Evolutionary conservation across 2,888 invertebrate species (phyloP), one percentile per base, ranked within the genome.

Genomic region (Scaptomyza polygonia): DNA sequence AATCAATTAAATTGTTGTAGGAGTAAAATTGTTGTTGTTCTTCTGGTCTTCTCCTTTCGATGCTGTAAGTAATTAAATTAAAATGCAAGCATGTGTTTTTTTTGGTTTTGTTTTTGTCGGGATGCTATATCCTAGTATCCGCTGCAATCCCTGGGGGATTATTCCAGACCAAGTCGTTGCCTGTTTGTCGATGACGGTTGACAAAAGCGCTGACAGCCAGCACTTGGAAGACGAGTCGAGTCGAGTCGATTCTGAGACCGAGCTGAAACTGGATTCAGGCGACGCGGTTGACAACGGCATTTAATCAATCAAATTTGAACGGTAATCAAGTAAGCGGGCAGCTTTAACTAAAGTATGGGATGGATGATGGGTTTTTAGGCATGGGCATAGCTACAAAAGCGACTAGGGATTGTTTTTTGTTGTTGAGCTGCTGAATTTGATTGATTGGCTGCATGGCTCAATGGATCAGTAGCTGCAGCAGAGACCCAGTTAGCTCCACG

Each of bases 271-370:
- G 5, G 25, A 25, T 25, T 25, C 25, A 25, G 5, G 25, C 25
- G 25, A 25, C 36, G 56, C 67, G 68, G 68, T 72, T 78, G 80
- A 88, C 84, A 86, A 86, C 65, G 70, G 84, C 84, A 86, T 84
- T 88, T 84, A 84, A 84, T 84, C 84, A 84, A 84, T 84, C 84
- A 84, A 84, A 86, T 84, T 80, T 88, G 84, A 86, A 86, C 88
- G 88, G 86, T 88, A 88, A 84, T 88, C 84, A 88, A 88, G 84
- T 88, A 88, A 88, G 84, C 78, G 69, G 77, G 63, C 80, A 73
- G 85, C 81, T 86, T 85, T 67, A 78, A 81, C 81, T 86, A 76
- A 86, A 85, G 81, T 85, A 72, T 79, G 81, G 72, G 85, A 84
- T 78, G 85, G 58, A 16, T n/a, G 32, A 39, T 39, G 39, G 16